Conservation (phyloP, 2,888 invertebrate genomes). For the Apodemia mormo region DNA sequence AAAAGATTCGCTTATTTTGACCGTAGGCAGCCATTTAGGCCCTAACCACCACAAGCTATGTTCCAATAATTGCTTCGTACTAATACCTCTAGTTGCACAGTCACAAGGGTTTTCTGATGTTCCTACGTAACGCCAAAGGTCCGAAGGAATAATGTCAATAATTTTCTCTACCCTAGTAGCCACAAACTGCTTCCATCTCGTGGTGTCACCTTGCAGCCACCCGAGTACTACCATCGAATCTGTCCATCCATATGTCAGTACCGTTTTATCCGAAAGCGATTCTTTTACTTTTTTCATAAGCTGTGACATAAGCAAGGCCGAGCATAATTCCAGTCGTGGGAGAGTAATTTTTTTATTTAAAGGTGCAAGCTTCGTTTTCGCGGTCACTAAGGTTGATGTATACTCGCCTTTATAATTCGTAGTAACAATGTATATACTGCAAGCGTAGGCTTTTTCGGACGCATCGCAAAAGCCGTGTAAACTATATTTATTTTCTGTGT, state of each 20-base stretch:
- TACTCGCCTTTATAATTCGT: slow-evolving; percentile 11
- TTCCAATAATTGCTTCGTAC: slow-evolving; percentile 9
- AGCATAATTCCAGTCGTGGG: slow-evolving; percentile 20
- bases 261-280: not conserved
- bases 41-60: slow-evolving; percentile 19
- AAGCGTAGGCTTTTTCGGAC: not conserved
- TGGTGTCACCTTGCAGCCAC: no score
- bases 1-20: not conserved
- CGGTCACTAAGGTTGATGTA: slow-evolving; percentile 19
- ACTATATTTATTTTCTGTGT: not conserved
- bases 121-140: not conserved
- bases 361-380: slow-evolving; percentile 25
- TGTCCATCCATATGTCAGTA: slow-evolving; percentile 21
- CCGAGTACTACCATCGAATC: no score
- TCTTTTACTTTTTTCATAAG: slow-evolving; percentile 19
- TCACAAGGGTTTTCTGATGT: not conserved
- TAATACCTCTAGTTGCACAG: not conserved
- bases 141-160: no score
- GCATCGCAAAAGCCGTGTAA: slow-evolving; percentile 9
- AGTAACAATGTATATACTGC: not conserved
- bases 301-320: slow-evolving; percentile 20
- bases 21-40: not conserved
- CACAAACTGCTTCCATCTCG: no score
- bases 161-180: no score
- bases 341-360: slow-evolving; percentile 21